phyloP scores from a whole-genome alignment of 2,888 invertebrate species.

The Eristalis tenax region DNA sequence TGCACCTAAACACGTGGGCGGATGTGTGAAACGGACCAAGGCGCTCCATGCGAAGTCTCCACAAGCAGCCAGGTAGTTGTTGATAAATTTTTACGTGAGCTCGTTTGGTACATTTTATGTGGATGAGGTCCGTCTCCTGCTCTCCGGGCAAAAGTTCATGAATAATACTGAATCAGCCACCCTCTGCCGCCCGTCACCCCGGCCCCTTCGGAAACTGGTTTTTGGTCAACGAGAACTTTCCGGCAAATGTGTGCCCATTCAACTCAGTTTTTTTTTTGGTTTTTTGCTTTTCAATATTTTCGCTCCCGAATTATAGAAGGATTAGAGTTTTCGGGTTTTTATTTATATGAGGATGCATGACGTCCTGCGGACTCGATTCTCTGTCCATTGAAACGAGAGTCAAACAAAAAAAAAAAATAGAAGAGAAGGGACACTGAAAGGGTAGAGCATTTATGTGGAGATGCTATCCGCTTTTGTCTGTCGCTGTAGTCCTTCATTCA shows the following conservation, averaged over 20 bases:
- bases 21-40: background rate
- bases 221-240: slow-evolving; percentile 56
- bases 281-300: slow-evolving; percentile 25
- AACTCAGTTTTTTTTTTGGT: slow-evolving; percentile 1
- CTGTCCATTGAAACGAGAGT: background rate
- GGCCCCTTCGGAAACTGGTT: background rate
- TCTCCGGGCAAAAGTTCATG: slow-evolving; percentile 55
- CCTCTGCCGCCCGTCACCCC: background rate
- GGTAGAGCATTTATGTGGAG: slow-evolving; percentile 30
- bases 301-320: slow-evolving; percentile 49
- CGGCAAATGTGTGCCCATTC: slow-evolving; percentile 25
- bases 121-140: slow-evolving; percentile 20
- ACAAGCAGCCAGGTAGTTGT: slow-evolving; percentile 39
- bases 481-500: slow-evolving; percentile 14
- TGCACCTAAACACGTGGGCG: background rate
- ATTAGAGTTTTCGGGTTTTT: slow-evolving; percentile 39
- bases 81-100: slow-evolving; percentile 47
- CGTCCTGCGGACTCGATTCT: slow-evolving; percentile 16
- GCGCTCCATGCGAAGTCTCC: slow-evolving; percentile 21
- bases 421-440: background rate
- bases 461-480: slow-evolving; percentile 22
- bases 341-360: slow-evolving; percentile 20
- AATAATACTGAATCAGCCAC: slow-evolving; percentile 56
- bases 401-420: slow-evolving; percentile 1
- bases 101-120: slow-evolving; percentile 53